Percentiles rank a stretch among this genome's conserved stretches.
phyloP scores from a whole-genome alignment of 1,140 invertebrate genomes.

The Ruditapes philippinarum region DNA sequence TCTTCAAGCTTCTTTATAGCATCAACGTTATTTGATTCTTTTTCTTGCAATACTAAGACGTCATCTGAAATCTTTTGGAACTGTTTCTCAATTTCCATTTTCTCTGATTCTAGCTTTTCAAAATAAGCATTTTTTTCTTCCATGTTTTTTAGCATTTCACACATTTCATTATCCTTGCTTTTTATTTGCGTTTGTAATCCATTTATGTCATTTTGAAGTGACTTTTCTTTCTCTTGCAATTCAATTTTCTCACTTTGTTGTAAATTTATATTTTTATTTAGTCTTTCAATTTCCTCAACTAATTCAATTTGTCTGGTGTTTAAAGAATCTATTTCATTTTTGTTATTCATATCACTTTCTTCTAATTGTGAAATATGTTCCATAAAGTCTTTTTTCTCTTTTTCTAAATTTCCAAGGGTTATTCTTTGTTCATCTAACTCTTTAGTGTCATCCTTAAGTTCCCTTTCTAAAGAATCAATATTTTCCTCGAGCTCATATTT shows the following conservation, averaged over 20 bases:
- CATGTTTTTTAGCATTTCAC: not conserved
- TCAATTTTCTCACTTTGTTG: not conserved
- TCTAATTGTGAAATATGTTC: not conserved
- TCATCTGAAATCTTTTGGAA: conserved; percentile 47
- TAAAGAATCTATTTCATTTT: conserved; percentile 13
- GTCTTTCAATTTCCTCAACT: not conserved
- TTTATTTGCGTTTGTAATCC: not conserved
- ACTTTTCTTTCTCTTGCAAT: not conserved
- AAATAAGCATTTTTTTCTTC: not conserved
- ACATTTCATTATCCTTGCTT: not conserved
- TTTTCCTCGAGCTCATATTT: conserved; percentile 54
- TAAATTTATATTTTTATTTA: not conserved
- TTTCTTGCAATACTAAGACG: conserved; percentile 48
- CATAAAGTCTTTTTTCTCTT: conserved; percentile 27
- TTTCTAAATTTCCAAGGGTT: not conserved
- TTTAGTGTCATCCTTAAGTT: conserved; percentile 22
- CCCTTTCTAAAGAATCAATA: conserved; percentile 14
- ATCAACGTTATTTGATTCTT: conserved; percentile 51
- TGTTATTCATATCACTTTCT: conserved; percentile 26
- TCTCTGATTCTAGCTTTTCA: conserved; percentile 3
- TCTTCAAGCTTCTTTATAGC: conserved; percentile 56
- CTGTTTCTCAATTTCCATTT: conserved; percentile 31
- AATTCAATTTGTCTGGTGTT: not conserved
- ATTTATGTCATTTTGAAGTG: not conserved
- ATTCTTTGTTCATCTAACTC: conserved; percentile 12